Base-by-base conservation (phyloP, 2,797 vertebrate species). In the Thalassophryne amazonica region DNA sequence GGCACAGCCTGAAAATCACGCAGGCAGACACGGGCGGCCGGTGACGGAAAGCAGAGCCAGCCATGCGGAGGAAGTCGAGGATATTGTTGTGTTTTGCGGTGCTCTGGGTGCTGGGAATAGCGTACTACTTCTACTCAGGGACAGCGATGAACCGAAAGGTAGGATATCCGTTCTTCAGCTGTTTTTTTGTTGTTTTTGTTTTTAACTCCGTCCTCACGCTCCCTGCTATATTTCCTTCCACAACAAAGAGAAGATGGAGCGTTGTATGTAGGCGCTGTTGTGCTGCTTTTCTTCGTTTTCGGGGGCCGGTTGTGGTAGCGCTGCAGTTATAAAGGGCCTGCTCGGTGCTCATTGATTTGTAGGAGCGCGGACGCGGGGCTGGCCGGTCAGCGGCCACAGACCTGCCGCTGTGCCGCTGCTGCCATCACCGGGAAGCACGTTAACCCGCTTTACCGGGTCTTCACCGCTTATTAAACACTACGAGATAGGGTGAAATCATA, bases 61-160 rank as follows among this genome's bases (percentile, higher is more conserved):
- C 71, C 80, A 98, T 98, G 96, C 93, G 96, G 87, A 93, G 93
- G 86, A 95, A 94, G 90, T 98, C 96, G 49, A 93, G 96, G 88
- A 90, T 95, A 79, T 80, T 95, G 88, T 82, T 98, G 13, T 98
- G 96, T 85, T 98, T 98, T 75, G 96, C 96, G 28, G 91, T 96
- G 70, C 93, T 98, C 58, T 98, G 96, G 96, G 92, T 97, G 69
- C 89, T 98, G 72, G 96, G 96, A 69, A 97, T 98, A 76, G 96
- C 96, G 70, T 98, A 98, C 89, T 98, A 98, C 89, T 94, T 97
- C 90, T 97, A 95, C 86, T 95, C 94, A 67, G 96, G 96, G 69
- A 92, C 94, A 78, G 84, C 93, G 78, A 79, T 96, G 73, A 91
- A 85, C 72, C 86, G 89, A 62, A 93, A 93, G 92, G 92, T 93